These are phyloP conservation scores for Melanogrammus aeglefinus DNA, from an alignment of 2,797 vertebrate species.

Conservation along the genomic window DNA sequence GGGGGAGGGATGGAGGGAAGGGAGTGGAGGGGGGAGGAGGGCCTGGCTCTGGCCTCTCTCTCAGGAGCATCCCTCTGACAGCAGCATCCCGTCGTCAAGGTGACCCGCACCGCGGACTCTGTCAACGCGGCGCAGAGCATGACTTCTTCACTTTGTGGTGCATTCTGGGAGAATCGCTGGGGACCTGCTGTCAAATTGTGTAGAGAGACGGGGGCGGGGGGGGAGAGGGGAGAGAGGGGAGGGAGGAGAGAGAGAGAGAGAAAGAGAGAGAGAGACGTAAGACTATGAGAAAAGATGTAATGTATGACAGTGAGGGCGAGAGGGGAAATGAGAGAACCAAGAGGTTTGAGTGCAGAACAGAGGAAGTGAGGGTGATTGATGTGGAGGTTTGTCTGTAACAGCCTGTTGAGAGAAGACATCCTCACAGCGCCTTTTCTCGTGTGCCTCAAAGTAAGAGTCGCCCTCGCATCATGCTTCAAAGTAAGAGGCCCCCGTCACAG, in stretches of 20 bases:
- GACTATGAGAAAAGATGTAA: too few relatives aligned
- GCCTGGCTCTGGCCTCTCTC: neutral
- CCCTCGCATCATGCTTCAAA: neutral
- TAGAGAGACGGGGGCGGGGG: neutral
- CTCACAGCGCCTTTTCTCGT: too few relatives aligned
- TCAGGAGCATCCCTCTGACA: neutral
- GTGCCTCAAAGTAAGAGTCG: too few relatives aligned
- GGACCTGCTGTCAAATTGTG: neutral
- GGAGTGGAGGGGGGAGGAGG: conserved; percentile 25
- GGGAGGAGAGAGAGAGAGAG: too few relatives aligned
- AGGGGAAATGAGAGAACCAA: too few relatives aligned
- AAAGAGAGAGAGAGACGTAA: neutral
- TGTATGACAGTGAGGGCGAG: neutral
- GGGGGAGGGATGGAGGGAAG: conserved; percentile 27
- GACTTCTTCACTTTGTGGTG: neutral
- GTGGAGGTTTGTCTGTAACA: too few relatives aligned
- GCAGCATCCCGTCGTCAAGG: neutral
- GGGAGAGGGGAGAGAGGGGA: neutral
- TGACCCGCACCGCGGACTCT: neutral
- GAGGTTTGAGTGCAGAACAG: too few relatives aligned
- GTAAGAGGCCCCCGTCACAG: too few relatives aligned
- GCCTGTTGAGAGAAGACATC: too few relatives aligned
- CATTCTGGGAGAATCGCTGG: neutral
- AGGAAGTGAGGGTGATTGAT: too few relatives aligned
- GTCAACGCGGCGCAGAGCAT: neutral